phyloP scores from a whole-genome alignment of 2,888 invertebrate genomes.

The Agrochola litura region DNA sequence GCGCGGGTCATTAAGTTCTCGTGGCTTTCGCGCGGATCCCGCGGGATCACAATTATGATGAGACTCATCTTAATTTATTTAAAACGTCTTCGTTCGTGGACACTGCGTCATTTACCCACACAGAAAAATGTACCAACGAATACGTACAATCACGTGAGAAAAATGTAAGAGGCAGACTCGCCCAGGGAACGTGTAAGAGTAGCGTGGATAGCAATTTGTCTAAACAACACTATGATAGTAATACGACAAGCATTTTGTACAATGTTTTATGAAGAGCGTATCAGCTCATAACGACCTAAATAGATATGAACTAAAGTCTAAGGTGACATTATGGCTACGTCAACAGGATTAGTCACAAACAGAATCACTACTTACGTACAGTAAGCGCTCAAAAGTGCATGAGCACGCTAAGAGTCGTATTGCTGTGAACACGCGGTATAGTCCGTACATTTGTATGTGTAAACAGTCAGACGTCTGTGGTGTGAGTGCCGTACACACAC shows the following conservation, averaged over 20 bases:
- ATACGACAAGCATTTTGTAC: not conserved
- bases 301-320: no score
- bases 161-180: not conserved
- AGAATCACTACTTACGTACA: no score
- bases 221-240: not conserved
- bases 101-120: not conserved
- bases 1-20: conserved; percentile 43
- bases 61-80: conserved; percentile 61
- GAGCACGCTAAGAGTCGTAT: no score
- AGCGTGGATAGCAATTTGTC: not conserved
- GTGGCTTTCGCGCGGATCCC: conserved; percentile 43
- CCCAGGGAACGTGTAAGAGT: not conserved
- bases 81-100: conserved; percentile 39
- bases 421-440: no score
- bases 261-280: not conserved
- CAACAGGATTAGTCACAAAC: no score
- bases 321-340: no score
- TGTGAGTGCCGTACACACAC: no score
- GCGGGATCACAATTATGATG: conserved; percentile 58
- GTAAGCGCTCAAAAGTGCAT: no score
- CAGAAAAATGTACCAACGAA: not conserved
- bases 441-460: no score
- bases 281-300: not conserved
- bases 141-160: not conserved
- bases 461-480: no score